Base-by-base conservation (phyloP, 2,113 vertebrate genomes). In the Saguinus midas region DNA sequence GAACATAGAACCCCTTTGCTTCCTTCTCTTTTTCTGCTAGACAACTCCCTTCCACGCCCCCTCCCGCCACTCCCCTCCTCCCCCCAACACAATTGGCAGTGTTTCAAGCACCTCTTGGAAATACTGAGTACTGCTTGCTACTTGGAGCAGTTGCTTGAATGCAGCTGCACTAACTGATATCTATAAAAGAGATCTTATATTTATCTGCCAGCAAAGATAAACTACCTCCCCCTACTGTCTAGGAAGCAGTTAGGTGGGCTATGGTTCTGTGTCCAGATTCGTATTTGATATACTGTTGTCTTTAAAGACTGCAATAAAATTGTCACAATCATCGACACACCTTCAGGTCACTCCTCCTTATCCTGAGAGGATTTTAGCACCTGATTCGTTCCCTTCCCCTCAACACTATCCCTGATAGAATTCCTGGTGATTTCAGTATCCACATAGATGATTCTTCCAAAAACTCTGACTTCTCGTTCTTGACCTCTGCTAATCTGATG, bases 241-340 rank as follows among this genome's bases (percentile, higher is more conserved):
- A 87, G 58, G 52, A 87, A 90, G 87, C 87, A 58, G 93, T 72
- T 82, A 93, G 78, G 87, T 66, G 90, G 52, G 73, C 87, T 66
- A 35, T 0, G 0, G 23, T 27, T 90, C 64, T 40, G 5, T 40
- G 80, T 76, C 50, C 64, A 96, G 90, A 37, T 14, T 95, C 35
- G 0, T 21, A 48, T 76, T 45, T 90, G 87, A 90, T 87, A n/a
- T 84, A 70, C 80, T 93, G 1, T 13, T 78, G 68, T 68, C 83
- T 95, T 93, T 79, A 93, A 93, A 52, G 61, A 70, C 83, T 75
- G 61, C 61, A 89, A 64, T 95, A 83, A 92, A 95, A 78, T 27
- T 79, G 68, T 95, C 80, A 14, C 40, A 50, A 55, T 32, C 68
- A 75, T 64, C 45, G 64, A 5, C 32, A 83, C 72, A 64, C 55